Percentiles rank a stretch among this genome's conserved stretches.
These are phyloP conservation scores for Resseliella maxima DNA, from an alignment of 2,888 invertebrate genomes.

Conservation along the genomic window DNA sequence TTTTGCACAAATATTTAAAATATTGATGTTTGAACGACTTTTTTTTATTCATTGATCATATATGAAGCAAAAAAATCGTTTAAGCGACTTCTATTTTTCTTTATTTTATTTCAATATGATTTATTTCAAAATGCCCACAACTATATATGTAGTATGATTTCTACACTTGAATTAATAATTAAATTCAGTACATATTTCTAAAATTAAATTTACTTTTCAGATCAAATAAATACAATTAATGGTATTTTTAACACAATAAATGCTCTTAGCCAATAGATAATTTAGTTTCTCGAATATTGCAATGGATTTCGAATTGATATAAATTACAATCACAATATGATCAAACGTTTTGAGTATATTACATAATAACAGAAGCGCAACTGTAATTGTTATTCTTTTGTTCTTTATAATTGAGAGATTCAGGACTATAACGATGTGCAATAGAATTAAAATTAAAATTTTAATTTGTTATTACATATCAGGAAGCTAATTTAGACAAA, in stretches of 20 bases:
- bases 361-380: not conserved
- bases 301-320: constrained; percentile 23
- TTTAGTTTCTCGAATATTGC: not conserved
- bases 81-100: not conserved
- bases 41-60: too few species aligned
- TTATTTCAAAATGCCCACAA: not conserved
- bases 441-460: not conserved
- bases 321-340: not conserved
- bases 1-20: constrained; percentile 18
- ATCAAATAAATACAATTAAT: constrained; percentile 26
- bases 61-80: not conserved
- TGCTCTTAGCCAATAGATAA: not conserved
- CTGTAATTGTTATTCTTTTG: not conserved
- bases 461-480: not conserved
- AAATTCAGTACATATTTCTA: not conserved
- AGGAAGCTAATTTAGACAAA: not conserved
- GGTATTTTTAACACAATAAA: not conserved
- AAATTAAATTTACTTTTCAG: not conserved
- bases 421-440: too few species aligned
- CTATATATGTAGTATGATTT: not conserved
- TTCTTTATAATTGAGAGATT: not conserved
- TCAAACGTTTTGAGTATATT: not conserved
- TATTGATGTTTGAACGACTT: not conserved
- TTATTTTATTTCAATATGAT: too few species aligned
- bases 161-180: not conserved